A percentile compares a stretch with the other conserved stretches of the same genome.
phyloP scores from a whole-genome alignment of 2,797 vertebrate species.

The Carduelis carduelis region DNA sequence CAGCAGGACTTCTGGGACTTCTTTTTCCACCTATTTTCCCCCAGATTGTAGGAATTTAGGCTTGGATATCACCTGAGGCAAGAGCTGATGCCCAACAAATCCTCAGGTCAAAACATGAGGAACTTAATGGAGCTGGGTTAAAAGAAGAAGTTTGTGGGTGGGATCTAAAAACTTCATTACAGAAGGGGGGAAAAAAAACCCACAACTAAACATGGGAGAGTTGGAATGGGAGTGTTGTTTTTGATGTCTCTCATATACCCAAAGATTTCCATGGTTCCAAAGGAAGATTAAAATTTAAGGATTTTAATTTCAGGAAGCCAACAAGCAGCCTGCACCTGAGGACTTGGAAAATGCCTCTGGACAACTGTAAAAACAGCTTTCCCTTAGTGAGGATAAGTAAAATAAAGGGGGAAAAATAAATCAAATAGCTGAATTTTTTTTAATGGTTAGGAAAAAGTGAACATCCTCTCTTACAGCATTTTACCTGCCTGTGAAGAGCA shows the following conservation, averaged over 20 bases:
- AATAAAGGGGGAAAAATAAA: neutral
- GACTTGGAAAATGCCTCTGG: neutral
- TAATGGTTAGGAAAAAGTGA: neutral
- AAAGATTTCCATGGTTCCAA: neutral
- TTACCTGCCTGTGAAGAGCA: neutral
- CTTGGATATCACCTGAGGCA: neutral
- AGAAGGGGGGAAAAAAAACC: fast-evolving
- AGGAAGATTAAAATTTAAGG: neutral
- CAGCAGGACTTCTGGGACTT: neutral
- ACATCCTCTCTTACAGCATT: neutral
- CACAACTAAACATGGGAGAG: neutral
- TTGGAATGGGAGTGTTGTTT: neutral
- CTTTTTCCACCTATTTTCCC: neutral
- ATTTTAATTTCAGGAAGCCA: neutral
- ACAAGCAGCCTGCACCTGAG: neutral
- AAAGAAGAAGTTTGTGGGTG: neutral
- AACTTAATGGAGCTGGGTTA: neutral
- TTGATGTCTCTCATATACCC: neutral
- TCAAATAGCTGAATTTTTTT: neutral
- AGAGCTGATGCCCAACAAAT: neutral
- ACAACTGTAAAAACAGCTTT: neutral
- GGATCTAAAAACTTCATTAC: neutral
- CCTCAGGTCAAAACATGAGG: fast-evolving
- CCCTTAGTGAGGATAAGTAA: neutral
- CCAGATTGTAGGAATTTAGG: neutral